Percentiles rank a stretch among this genome's conserved stretches.
phyloP scores from a whole-genome alignment of 2,113 vertebrate genomes.

The Dromaius novaehollandiae region DNA sequence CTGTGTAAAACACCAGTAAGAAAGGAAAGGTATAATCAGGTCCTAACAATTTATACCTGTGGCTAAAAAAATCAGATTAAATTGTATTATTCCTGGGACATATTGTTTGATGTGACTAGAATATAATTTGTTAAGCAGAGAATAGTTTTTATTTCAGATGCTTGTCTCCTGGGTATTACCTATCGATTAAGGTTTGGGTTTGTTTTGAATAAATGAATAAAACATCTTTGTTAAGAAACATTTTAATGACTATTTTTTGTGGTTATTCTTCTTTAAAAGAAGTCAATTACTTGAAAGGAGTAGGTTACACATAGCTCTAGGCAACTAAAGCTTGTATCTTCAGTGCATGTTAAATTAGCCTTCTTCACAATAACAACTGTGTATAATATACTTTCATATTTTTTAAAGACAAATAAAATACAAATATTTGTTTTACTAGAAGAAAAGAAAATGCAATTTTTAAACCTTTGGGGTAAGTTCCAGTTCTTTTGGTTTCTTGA shows the following conservation, averaged over 20 bases:
- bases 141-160: slow-evolving; percentile 61
- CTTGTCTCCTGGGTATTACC: slow-evolving; percentile 30
- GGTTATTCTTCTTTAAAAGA: slow-evolving; percentile 37
- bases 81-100: slow-evolving; percentile 47
- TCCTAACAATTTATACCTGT: slow-evolving; percentile 54
- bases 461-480: background rate
- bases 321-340: background rate
- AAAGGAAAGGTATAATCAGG: background rate
- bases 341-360: background rate
- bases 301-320: background rate
- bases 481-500: background rate
- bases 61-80: slow-evolving; percentile 59
- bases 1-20: slow-evolving; percentile 22
- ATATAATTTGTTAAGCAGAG: slow-evolving; percentile 49
- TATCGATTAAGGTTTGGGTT: background rate
- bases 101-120: slow-evolving; percentile 39
- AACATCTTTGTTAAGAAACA: slow-evolving; percentile 37
- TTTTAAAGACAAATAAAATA: background rate
- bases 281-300: slow-evolving; percentile 42
- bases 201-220: slow-evolving; percentile 49
- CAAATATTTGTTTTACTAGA: background rate
- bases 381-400: background rate
- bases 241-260: slow-evolving; percentile 42
- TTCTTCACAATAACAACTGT: background rate
- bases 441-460: background rate